Evolutionary conservation across 2,888 invertebrate species (phyloP), one percentile per base, ranked within the genome.

Genomic region (Schizotus pectinicornis): DNA sequence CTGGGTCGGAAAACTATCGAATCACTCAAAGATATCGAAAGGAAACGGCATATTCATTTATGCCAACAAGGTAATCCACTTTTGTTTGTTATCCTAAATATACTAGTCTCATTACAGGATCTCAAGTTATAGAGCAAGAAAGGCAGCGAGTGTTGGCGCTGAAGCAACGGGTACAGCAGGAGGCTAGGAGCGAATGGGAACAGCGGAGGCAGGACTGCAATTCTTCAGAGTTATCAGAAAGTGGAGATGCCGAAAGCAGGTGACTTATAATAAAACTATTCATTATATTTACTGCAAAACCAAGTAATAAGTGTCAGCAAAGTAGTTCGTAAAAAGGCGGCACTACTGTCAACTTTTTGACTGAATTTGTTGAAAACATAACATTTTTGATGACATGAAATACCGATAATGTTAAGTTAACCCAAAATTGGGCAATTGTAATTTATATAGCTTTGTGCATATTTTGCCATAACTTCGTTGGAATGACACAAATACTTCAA

Each of bases 101-200:
- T 22, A 22, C 5, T 2, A 5, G 2, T 56, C 48, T 55, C 59
- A 39, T 70, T 71, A 9, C 74, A 95, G 95, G 95, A 60, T 92
- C 92, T 69, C 90, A 92, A 83, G 92, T 95, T 62, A 94, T 95
- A 71, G 94, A 95, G 75, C 91, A 95, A 75, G 95, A 95, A 79
- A 84, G 94, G 35, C 89, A 93, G 67, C 88, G 95, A 70, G 92
- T 95, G 67, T 86, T 89, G 59, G 94, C 94, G 72, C 79, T 95
- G 52, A 94, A 95, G 74, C 86, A 92, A 66, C 84, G 91, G 42
- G 93, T 91, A 0, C 94, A 95, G 72, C 90, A 94, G 75, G 95
- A 95, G 79, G 95, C 94, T 2, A 88, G 91, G 64, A 91, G 90
- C 12, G 88, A 94, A 67, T 96, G 95, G 92, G 92, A 94, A 62